Conservation (phyloP, 2,113 vertebrate genomes). For the Pardalotus punctatus region DNA sequence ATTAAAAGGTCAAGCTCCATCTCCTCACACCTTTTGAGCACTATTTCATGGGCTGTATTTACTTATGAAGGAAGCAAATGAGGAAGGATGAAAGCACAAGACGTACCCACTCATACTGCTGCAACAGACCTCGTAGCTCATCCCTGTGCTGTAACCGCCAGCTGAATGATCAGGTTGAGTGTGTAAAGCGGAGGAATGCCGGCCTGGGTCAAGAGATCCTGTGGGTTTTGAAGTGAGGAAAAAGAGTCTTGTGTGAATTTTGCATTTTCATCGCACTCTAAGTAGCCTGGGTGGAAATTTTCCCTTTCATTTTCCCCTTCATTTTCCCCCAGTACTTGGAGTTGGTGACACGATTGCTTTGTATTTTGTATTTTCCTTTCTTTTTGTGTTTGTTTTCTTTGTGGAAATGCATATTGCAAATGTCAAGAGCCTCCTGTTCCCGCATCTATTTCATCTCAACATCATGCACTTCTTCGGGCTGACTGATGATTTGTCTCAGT, state of each 20-base stretch:
- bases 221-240: not conserved
- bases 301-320: not conserved
- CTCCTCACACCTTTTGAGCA: not conserved
- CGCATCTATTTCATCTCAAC: not conserved
- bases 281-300: not conserved
- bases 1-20: not conserved
- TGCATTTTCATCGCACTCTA: not conserved
- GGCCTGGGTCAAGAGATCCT: not conserved
- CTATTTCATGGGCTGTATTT: not conserved
- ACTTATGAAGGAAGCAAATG: not conserved
- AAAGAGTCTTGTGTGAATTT: not conserved
- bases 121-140: not conserved
- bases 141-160: not conserved
- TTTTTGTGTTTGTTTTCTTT: not conserved
- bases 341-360: not conserved
- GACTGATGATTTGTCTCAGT: not conserved
- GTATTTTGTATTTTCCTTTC: not conserved
- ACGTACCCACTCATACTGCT: not conserved
- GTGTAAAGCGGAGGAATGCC: not conserved
- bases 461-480: not conserved
- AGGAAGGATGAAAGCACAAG: not conserved
- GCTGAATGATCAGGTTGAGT: not conserved
- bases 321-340: not conserved
- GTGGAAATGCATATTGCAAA: not conserved
- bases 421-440: not conserved